These are phyloP conservation scores for Riparia riparia DNA, from an alignment of 2,113 vertebrate species.

Conservation along the genomic window DNA sequence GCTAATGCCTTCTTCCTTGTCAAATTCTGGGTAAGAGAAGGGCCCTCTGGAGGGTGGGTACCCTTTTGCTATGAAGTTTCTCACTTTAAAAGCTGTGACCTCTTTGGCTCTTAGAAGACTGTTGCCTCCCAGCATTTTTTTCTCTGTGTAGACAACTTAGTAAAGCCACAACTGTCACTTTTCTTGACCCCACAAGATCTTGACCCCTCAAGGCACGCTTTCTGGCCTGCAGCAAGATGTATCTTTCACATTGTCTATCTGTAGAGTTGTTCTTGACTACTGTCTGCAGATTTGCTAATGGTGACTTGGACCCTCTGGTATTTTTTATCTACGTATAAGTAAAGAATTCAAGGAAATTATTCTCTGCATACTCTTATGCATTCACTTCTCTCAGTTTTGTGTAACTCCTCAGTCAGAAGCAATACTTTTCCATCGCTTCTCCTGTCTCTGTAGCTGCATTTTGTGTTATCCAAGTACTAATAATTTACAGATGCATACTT, in stretches of 20 bases:
- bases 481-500: background rate
- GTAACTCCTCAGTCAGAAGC: background rate
- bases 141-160: background rate
- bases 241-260: background rate
- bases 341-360: background rate
- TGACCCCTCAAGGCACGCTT: background rate
- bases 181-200: background rate
- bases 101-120: background rate
- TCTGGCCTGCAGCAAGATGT: background rate
- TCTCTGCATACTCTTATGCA: background rate
- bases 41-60: background rate
- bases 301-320: background rate
- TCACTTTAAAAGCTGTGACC: background rate
- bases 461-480: background rate
- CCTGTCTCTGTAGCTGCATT: background rate
- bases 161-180: background rate
- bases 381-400: background rate
- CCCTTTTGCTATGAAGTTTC: background rate
- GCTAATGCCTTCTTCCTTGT: constrained; percentile 91
- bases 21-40: constrained; percentile 91
- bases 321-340: background rate
- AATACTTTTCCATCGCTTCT: background rate
- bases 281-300: background rate
- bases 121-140: background rate
- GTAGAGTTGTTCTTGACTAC: background rate